Evolutionary conservation across 1,140 invertebrate species (phyloP), one percentile per base, ranked within the genome.

Genomic region (Dreissena rostriformis): DNA sequence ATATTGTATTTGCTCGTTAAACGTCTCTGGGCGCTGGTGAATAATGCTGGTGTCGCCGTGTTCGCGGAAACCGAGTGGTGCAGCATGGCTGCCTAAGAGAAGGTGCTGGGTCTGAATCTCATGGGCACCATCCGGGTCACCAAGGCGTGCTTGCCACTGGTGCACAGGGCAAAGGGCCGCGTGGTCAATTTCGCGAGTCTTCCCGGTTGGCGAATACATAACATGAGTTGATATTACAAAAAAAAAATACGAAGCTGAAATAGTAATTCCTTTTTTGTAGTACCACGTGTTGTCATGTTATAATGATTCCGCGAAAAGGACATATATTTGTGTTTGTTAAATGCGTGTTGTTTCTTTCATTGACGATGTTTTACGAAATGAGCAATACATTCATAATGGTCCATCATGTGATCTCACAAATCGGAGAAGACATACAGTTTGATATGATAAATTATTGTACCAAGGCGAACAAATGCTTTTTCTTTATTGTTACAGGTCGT

Each of bases 31-130:
- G 89, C 86, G 11, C 76, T 90, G 15, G 88, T 92, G 26, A 91
- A 91, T 80, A 91, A 92, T 92, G 97, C 97, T 2, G 98, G 97
- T 0, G 94, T 97, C 0, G 97, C 97, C 95, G 95, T 96, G 15
- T 96, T 97, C 87, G 97, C 97, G 0, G 97, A 98, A 91, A 97
- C 96, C 88, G 97, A 98, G 91, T 98, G 97, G 97, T 93, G 95
- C 74, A 89, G 94, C 22, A 96, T 97, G 88, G 70, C 75, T 15
- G 81, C 70, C 26, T 86, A 82, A 29, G 61, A 79, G 28, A 75
- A 83, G 22, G 82, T 87, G 17, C 39, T 84, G 17, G 82, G 71
- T 29, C 79, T 87, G n/a, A 88, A 88, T 70, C 49, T 84, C 19
- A 14, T 87, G 49, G 87, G 87, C 5, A 24, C 74, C 61, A 73